A percentile compares a stretch with the other conserved stretches of the same genome.
Conservation (phyloP, 2,797 vertebrate genomes). For the Hypotaenidia okinawae region DNA sequence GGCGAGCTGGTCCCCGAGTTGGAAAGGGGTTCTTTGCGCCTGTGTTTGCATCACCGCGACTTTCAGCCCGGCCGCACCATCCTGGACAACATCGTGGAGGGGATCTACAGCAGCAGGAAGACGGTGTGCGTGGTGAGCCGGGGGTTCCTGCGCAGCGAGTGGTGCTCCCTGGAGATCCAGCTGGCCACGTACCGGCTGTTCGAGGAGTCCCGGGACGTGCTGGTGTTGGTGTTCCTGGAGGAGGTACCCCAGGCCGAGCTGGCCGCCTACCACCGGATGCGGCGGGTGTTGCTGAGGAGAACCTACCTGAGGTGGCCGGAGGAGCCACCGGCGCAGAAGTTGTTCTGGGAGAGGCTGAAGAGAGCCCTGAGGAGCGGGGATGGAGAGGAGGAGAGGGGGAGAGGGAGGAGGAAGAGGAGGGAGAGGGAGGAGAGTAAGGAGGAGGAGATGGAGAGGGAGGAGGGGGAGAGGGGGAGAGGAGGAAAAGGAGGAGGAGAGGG, state of each 20-base stretch:
- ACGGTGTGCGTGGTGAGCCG: background rate
- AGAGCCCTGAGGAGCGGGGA: background rate
- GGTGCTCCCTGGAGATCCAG: constrained; percentile 91
- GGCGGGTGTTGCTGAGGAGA: background rate
- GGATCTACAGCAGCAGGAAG: constrained; percentile 10
- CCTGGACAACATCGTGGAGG: background rate
- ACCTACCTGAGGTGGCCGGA: background rate
- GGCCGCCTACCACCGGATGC: background rate
- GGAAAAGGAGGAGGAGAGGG: too few species aligned
- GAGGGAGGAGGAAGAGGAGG: background rate
- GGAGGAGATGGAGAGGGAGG: too few species aligned
- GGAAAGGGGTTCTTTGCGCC: background rate
- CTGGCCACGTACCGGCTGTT: constrained; percentile 69
- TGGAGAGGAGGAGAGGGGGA: background rate
- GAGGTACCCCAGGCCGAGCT: background rate
- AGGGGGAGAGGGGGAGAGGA: too few species aligned
- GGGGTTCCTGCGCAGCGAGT: constrained; percentile 87
- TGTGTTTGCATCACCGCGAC: constrained; percentile 16
- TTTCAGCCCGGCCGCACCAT: background rate
- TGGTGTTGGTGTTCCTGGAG: background rate
- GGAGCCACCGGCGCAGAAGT: background rate
- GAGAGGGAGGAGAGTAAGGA: background rate
- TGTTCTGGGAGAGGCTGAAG: background rate
- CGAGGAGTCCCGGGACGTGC: background rate
- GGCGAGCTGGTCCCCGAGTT: background rate